phyloP scores from a whole-genome alignment of 35 echinoderm and acorn worm genomes.

The Apostichopus parvimensis region DNA sequence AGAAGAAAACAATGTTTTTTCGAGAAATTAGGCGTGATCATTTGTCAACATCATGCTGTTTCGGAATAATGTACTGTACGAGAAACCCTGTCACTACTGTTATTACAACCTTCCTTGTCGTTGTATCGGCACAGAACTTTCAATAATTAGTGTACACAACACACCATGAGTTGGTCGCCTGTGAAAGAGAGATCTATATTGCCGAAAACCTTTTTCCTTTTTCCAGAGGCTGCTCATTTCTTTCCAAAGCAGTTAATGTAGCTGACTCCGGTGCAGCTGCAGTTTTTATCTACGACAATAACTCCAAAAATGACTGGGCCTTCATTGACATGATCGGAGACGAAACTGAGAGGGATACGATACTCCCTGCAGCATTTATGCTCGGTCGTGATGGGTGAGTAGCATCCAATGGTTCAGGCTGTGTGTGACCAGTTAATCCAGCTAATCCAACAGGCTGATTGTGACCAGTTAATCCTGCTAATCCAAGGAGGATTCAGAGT shows the following conservation, averaged over 20 bases:
- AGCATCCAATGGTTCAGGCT: background rate
- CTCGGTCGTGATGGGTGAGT: constrained; percentile 69
- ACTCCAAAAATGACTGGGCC: constrained; percentile 51
- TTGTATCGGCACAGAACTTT: no score
- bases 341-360: constrained; percentile 37
- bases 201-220: background rate
- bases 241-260: constrained; percentile 61
- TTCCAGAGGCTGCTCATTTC: constrained; percentile 64
- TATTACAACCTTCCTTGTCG: no score
- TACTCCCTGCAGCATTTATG: constrained; percentile 57
- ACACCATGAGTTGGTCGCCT: no score
- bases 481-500: no score
- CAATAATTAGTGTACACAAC: no score
- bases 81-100: no score
- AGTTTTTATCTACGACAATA: constrained; percentile 59
- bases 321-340: constrained; percentile 68
- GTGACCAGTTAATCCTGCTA: background rate
- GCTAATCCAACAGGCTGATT: background rate
- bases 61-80: no score
- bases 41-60: no score
- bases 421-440: background rate
- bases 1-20: no score
- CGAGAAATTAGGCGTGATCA: no score
- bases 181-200: no score
- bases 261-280: constrained; percentile 41